Base-by-base conservation (phyloP, 1,140 invertebrate species). In the Acromyrmex echinatior region DNA sequence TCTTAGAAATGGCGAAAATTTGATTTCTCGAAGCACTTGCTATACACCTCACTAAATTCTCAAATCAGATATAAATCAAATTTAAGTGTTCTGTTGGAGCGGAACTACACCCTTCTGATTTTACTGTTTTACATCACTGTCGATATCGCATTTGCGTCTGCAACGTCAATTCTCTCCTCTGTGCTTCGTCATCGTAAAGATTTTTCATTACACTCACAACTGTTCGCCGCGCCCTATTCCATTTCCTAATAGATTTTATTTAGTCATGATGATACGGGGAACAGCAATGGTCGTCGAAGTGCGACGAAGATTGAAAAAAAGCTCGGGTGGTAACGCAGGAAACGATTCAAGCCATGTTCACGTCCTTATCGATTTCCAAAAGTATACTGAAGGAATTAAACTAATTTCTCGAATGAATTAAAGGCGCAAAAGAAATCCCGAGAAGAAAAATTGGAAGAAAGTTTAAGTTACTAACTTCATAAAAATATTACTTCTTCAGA, bases 221-320 rank as follows among this genome's bases (percentile, higher is more conserved):
- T 87, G 51, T 14, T 60, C 18, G 18, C 56, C 28, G 21, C 53
- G 14, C 62, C 80, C 35, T 76, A 58, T 76, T 58, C 53, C 53
- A 68, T 89, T 70, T 85, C 58, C 53, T 86, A 91, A 91, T 91
- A 85, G 90, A 91, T 91, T 88, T 91, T 74, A 88, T 90, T 91
- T 86, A 88, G 78, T 77, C 63, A 82, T 28, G 63, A 62, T 62
- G 70, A 16, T 58, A 81, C 60, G 58, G 51, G 56, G 68, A 74
- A 73, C 4, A 53, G 21, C 18, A 56, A 3, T n/a, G 65, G 65
- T 81, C 9, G 39, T 25, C 25, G 58, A 76, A 62, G 70, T 56
- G 80, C 56, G 28, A 73, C 66, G 35, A 31, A 39, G 79, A 28
- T 45, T 31, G 62, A 25, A 66, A n/a, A 35, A 58, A 74, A 62